Evolutionary conservation across 2,888 invertebrate genomes (phyloP), one percentile per base, ranked within the genome.

Genomic region (Platycheirus albimanus): DNA sequence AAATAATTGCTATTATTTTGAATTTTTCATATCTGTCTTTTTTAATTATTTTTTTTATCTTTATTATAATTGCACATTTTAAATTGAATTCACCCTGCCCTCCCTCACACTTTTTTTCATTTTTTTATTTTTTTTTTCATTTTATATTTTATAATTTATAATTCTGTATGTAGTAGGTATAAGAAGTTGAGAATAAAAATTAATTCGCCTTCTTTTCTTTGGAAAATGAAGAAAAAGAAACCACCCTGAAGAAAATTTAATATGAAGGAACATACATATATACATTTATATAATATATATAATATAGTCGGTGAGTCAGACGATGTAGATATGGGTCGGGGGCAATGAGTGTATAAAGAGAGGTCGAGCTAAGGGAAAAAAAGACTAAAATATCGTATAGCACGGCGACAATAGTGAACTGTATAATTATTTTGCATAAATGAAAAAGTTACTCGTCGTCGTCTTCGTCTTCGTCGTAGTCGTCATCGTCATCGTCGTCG

Each of bases 371-470:
- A 41, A 36, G 69, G 71, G 56, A 78, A 36, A 17, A 20, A 49
- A 28, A 20, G 41, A 43, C 36, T 56, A 66, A 74, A 56, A 66
- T 28, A 41, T 51, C 41, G 33, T 67, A 67, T 58, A 51, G 28
- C 58, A 13, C 49, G 56, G 71, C 58, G 71, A 78, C 71, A 78
- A 78, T 78, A 71, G 33, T 54, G 71, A 71, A 78, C 49, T 78
- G 71, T 71, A 71, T 78, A 78, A 78, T 78, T 78, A 78, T 78
- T 71, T 71, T 66, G 71, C 78, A 78, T 71, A 78, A 78, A 78
- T 78, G 78, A 33, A 78, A 78, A 78, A 78, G 66, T 78, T 78
- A 45, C 66, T 78, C 71, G 66, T 78, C 69, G 64, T 56, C 70
- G 5, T n/a, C n/a, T n/a, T n/a, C n/a, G n/a, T n/a, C n/a, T n/a